Base-by-base conservation (phyloP, 2,113 vertebrate species). In the Argyrosomus japonicus region DNA sequence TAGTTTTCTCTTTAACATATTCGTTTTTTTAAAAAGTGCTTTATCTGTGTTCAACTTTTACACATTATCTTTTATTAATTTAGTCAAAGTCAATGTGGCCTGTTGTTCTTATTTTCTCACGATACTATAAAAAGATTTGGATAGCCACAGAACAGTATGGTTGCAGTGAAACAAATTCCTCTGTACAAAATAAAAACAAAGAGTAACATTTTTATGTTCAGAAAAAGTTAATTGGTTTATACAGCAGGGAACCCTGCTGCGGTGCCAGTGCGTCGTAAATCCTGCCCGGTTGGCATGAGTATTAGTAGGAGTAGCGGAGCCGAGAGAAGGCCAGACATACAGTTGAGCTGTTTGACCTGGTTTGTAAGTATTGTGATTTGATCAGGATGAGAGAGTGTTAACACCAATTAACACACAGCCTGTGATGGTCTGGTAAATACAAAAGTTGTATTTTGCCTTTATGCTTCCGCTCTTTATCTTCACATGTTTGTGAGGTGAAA, bases 231-330 rank as follows among this genome's bases (percentile, higher is more conserved):
- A 74, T 19, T 36, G 27, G 62, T 74, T 81, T 61, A 29, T 50
- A 62, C 54, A 21, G 43, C 79, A 64, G 48, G 51, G 77, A 79
- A 47, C 23, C 68, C 63, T 53, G 81, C 53, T 69, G 80, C 73
- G 83, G 58, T 48, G 47, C 45, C 40, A 69, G 48, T 68, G 74
- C 68, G 72, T 68, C 0, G 6, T 84, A 84, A 91, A 88, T 82
- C 64, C 48, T 68, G 76, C 56, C 56, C 61, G 58, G 32, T 75
- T 75, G 68, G 48, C 51, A 63, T 54, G 21, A 79, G 43, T 17
- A 14, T 32, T 25, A 2, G 53, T 14, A 40, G 70, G 14, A 70
- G 67, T 21, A 74, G 54, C 32, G 63, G 61, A 29, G 5, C 45
- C 40, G 27, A 56, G 53, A 83, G 29, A 25, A 82, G 51, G 68